These are phyloP conservation scores for Eulemur coronatus DNA, from an alignment of 2,797 vertebrate species.

Conservation along the genomic window DNA sequence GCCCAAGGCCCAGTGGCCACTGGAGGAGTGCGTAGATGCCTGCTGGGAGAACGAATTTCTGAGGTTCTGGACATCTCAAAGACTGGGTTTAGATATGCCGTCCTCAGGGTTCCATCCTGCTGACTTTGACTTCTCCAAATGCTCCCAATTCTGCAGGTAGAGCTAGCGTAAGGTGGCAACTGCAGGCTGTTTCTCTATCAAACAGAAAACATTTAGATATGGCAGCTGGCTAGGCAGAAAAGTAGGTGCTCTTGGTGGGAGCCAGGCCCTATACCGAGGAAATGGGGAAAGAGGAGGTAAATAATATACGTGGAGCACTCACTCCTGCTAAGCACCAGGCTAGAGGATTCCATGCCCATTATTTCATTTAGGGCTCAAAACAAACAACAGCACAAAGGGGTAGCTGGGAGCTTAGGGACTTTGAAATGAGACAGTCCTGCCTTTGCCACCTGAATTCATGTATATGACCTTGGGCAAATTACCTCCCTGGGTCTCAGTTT, in stretches of 20 bases:
- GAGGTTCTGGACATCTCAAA: not conserved
- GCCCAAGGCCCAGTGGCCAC: not conserved
- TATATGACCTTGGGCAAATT: not conserved
- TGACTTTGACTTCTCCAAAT: not conserved
- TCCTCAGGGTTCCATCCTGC: not conserved
- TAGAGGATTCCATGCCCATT: too few relatives aligned
- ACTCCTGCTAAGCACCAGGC: not conserved
- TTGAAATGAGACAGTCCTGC: not conserved
- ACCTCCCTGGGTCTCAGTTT: not conserved
- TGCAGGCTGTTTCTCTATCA: not conserved
- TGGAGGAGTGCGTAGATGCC: not conserved
- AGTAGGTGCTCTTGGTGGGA: not conserved
- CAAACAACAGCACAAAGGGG: not conserved
- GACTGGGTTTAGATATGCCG: not conserved
- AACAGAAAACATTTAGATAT: not conserved
- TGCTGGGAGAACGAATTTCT: not conserved
- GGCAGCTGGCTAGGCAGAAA: not conserved
- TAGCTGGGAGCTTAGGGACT: not conserved
- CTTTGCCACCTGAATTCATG: not conserved
- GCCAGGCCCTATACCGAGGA: not conserved
- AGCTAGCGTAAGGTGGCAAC: not conserved
- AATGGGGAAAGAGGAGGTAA: not conserved
- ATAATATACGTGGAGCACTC: accelerated
- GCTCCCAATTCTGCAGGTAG: not conserved
- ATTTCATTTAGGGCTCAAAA: not conserved